Evolutionary conservation across 1,140 invertebrate species (phyloP).

Genomic region (Gyrodactylus bullatarudis): DNA sequence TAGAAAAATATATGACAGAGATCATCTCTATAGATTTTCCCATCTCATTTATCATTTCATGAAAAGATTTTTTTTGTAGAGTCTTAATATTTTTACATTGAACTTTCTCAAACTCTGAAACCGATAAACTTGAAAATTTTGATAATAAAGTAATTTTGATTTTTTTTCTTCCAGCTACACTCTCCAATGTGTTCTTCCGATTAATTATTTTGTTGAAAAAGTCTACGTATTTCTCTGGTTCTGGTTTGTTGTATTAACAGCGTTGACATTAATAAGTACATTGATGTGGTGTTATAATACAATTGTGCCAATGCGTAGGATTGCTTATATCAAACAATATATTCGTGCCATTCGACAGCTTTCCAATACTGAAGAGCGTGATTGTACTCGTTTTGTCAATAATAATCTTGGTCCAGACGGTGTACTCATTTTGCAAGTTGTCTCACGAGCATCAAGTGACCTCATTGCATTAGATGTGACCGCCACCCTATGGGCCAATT

Average conservation of each 20-base stretch:
- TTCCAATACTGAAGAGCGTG: slow-evolving; percentile 9
- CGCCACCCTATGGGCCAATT: slow-evolving; percentile 6
- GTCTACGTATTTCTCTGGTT: slow-evolving; percentile 27
- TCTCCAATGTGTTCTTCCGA: slow-evolving; percentile 25
- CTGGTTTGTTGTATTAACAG: slow-evolving; percentile 24
- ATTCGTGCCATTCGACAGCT: slow-evolving; percentile 13
- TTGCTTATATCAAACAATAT: slow-evolving; percentile 19
- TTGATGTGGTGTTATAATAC: slow-evolving; percentile 14
- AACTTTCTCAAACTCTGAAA: too few species aligned
- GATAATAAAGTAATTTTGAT: not conserved
- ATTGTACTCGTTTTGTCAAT: slow-evolving; percentile 6
- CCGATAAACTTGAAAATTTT: too few species aligned
- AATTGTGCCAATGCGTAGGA: slow-evolving; percentile 11
- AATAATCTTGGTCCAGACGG: slow-evolving; percentile 9
- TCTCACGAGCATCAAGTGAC: slow-evolving; percentile 10
- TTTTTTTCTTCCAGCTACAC: slow-evolving; percentile 14
- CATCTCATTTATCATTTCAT: too few species aligned
- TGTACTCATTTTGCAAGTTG: slow-evolving; percentile 10
- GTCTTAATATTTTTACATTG: too few species aligned
- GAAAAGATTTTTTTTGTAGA: too few species aligned
- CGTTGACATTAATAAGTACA: slow-evolving; percentile 19
- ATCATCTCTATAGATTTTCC: too few species aligned
- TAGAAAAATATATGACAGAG: too few species aligned
- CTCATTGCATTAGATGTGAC: slow-evolving; percentile 9
- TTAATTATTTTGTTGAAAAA: slow-evolving; percentile 26